Evolutionary conservation across 1,140 invertebrate genomes (phyloP), one percentile per base, ranked within the genome.

Genomic region (Conus betulinus): DNA sequence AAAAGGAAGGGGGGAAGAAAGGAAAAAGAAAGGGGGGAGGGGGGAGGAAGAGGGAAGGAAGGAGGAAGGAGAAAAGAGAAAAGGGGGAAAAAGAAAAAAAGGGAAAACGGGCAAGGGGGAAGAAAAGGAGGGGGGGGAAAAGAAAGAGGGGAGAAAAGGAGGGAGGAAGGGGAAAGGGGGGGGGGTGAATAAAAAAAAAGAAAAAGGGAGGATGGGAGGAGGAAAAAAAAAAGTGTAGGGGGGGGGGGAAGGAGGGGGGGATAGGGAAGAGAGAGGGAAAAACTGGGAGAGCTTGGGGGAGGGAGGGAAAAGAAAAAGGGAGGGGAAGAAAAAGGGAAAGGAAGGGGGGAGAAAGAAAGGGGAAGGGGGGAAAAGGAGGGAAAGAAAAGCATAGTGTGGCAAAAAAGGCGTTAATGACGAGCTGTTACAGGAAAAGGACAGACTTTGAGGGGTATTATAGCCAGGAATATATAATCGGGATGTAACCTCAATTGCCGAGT

Each of bases 1-100:
- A 84, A 51, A 84, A 53, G 53, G 82, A 13, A 53, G 52, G 82
- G 52, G 39, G 52, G 52, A 84, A 88, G 13, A 51, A 17, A 84
- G 23, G 51, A n/a, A 84, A 15, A 84, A n/a, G 39, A 13, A 67
- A n/a, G 67, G 15, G 60, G 11, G 67, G 51, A 85, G 5, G 71
- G 76, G n/a, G 23, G 20, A 71, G 5, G 51, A 53, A 86, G 25
- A 39, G 20, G 60, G 20, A n/a, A 52, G 27, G 39, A 87, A 27
- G 74, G 39, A 76, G 8, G 23, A 20, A 63, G 52, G 13, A 76
- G 78, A 13, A 51, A n/a, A 51, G 10, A 84, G 23, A 84, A 15
- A 84, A 17, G 39, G 11, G 57, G 15, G 67, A 17, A 85, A 20
- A 63, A 15, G 60, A 7, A 67, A 39, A n/a, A 10, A 53, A 71